A percentile compares a stretch with the other conserved stretches of the same genome.
These are phyloP conservation scores for Poeciliopsis prolifica DNA, from an alignment of 2,113 vertebrate species.

Conservation along the genomic window DNA sequence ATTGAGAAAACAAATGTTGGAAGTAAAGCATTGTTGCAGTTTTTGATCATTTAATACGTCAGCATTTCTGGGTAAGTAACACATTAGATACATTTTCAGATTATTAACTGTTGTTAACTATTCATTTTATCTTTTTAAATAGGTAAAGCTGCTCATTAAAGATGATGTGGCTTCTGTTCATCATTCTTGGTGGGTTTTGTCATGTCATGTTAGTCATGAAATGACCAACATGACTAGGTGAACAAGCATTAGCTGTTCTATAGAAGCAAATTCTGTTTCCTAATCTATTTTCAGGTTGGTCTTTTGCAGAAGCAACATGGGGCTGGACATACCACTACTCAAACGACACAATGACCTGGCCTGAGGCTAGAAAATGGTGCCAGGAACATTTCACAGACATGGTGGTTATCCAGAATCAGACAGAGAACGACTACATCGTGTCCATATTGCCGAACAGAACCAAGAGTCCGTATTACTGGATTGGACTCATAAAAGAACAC, in stretches of 20 bases:
- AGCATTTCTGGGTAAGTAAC: slow-evolving; percentile 14
- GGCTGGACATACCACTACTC: slow-evolving; percentile 84
- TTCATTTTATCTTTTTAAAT: neutral
- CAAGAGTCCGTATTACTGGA: slow-evolving; percentile 84
- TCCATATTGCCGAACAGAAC: slow-evolving; percentile 58
- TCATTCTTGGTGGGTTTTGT: slow-evolving; percentile 59
- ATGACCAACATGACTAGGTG: too few relatives aligned
- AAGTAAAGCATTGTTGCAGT: neutral
- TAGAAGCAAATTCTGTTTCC: neutral
- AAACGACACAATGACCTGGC: slow-evolving; percentile 72
- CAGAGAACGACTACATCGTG: slow-evolving; percentile 82
- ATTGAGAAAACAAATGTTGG: neutral
- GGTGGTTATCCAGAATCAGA: slow-evolving; percentile 87
- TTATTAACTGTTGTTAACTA: neutral
- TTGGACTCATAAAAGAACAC: slow-evolving; percentile 82
- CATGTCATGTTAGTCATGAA: too few relatives aligned
- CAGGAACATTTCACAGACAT: slow-evolving; percentile 79
- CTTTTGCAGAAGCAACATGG: slow-evolving; percentile 33
- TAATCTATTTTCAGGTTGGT: slow-evolving; percentile 41
- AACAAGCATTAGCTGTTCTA: neutral
- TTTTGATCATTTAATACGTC: too few relatives aligned
- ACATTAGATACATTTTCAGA: neutral
- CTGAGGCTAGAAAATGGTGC: slow-evolving; percentile 80
- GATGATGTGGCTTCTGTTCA: slow-evolving; percentile 55
- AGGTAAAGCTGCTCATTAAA: slow-evolving; percentile 6